Base-by-base conservation (phyloP, 2,113 vertebrate species). In the Oenanthe oenanthe region DNA sequence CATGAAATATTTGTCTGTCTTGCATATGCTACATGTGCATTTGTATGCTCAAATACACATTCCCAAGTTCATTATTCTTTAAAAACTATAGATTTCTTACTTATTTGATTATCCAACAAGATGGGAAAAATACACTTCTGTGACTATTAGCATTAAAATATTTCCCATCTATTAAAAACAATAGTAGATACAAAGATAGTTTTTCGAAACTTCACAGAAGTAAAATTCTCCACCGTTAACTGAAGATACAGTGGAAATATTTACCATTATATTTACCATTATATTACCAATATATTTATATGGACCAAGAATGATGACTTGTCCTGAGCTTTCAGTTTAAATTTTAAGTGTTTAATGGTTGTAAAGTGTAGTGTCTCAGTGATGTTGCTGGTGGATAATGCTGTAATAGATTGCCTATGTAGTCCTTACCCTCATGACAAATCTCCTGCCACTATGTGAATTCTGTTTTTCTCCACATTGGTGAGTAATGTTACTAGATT, bases 341-440 rank as follows among this genome's bases (percentile, higher is more conserved):
- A 58, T 83, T 84, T 40, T 1, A 58, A 47, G 11, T 38, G 9
- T 58, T 66, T 58, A 38, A 54, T 81, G 12, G 34, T 14, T 58
- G 17, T 14, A 62, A 56, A 47, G 8, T 12, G 8, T 51, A 34
- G 3, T 29, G 6, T 57, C 62, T 89, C 61, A 43, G 10, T 60
- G 56, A 51, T 58, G 34, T 20, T 82, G 20, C 12, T 74, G 17
- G 12, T 74, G 40, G 24, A 58, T 53, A 53, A 40, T 60, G 13
- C 19, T 68, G 7, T 47, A 51, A 56, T n/a, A 38, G 26, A 17
- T 34, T 68, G 16, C 71, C 20, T 40, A 22, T 6, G 5, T 5
- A 15, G n/a, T 74, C 12, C 5, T n/a, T 25, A 36, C 19, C 12
- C 12, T 36, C 0, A 0, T n/a, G 48, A 36, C 26, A 45, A 12